A percentile compares a stretch with the other conserved stretches of the same genome.
phyloP scores from a whole-genome alignment of 2,888 invertebrate species.

The Carterocephalus palaemon region DNA sequence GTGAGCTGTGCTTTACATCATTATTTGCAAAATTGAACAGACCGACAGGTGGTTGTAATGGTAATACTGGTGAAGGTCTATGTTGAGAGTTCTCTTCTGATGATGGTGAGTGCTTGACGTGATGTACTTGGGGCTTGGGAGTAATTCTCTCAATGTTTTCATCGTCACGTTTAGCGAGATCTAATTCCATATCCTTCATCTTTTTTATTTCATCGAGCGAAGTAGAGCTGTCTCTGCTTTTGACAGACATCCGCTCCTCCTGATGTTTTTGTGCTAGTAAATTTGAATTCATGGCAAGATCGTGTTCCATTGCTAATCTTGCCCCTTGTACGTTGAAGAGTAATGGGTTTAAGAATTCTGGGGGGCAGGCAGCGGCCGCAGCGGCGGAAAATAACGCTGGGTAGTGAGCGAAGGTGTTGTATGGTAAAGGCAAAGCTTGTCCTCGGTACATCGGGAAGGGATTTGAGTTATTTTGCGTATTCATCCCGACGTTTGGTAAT shows the following conservation, averaged over 20 bases:
- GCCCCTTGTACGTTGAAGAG: constrained; percentile 81
- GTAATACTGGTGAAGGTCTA: constrained; percentile 83
- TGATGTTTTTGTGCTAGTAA: constrained; percentile 72
- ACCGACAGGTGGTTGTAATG: constrained; percentile 60
- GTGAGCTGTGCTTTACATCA: constrained; percentile 58
- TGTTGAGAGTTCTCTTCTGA: constrained; percentile 82
- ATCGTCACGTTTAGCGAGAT: constrained; percentile 48
- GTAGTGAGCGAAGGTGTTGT: constrained; percentile 81
- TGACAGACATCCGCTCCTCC: constrained; percentile 66
- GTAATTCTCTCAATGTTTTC: constrained; percentile 72
- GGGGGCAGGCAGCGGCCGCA: constrained; percentile 73
- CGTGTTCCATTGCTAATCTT: constrained; percentile 72
- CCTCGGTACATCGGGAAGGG: constrained; percentile 87
- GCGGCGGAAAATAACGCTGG: constrained; percentile 77
- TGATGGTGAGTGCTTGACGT: constrained; percentile 82
- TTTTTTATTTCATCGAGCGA: constrained; percentile 66
- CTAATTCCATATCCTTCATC: constrained; percentile 55
- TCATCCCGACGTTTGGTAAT: constrained; percentile 67
- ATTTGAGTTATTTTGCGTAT: constrained; percentile 67
- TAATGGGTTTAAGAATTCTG: constrained; percentile 81
- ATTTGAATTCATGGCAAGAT: constrained; percentile 74
- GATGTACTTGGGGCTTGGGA: constrained; percentile 67
- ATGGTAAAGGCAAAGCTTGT: constrained; percentile 80
- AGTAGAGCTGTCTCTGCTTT: constrained; percentile 66
- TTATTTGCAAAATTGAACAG: constrained; percentile 58